phyloP scores from a whole-genome alignment of 2,888 invertebrate species.

The Papilio gigon region DNA sequence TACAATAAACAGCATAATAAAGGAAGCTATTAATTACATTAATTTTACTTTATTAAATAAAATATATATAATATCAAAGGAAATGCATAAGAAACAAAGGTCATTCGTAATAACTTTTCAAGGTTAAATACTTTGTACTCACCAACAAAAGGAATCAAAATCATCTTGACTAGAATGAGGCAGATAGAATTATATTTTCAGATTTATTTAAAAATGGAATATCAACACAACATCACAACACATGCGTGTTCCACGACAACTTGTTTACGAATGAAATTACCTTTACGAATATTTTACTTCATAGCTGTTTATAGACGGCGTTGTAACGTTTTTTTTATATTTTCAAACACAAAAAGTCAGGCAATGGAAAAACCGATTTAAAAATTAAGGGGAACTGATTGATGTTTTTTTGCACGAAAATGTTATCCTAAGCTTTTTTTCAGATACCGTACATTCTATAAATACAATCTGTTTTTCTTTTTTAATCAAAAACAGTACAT shows the following conservation, averaged over 20 bases:
- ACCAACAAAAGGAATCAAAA: slow-evolving; percentile 33
- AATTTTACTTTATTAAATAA: neutral
- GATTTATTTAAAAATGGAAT: slow-evolving; percentile 11
- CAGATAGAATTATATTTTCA: slow-evolving; percentile 25
- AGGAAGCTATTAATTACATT: slow-evolving; percentile 4
- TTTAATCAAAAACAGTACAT: too few species aligned
- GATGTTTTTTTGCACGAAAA: neutral
- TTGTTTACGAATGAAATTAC: slow-evolving; percentile 33
- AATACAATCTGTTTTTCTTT: too few species aligned
- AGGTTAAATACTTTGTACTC: slow-evolving; percentile 23
- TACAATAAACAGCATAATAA: neutral
- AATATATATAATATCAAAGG: slow-evolving; percentile 19
- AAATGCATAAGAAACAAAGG: slow-evolving; percentile 31
- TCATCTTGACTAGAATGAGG: slow-evolving; percentile 36
- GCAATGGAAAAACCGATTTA: neutral
- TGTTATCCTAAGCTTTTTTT: neutral
- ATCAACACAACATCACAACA: neutral
- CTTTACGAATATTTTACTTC: slow-evolving; percentile 10
- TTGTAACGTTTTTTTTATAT: slow-evolving; percentile 3
- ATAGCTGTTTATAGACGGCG: neutral
- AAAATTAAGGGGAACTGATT: neutral
- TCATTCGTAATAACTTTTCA: slow-evolving; percentile 16
- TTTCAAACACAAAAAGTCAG: neutral
- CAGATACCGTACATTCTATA: neutral
- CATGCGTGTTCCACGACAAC: slow-evolving; percentile 10